A percentile compares a stretch with the other conserved stretches of the same genome.
Conservation (phyloP, 2,797 vertebrate genomes). For the Characodon lateralis region DNA sequence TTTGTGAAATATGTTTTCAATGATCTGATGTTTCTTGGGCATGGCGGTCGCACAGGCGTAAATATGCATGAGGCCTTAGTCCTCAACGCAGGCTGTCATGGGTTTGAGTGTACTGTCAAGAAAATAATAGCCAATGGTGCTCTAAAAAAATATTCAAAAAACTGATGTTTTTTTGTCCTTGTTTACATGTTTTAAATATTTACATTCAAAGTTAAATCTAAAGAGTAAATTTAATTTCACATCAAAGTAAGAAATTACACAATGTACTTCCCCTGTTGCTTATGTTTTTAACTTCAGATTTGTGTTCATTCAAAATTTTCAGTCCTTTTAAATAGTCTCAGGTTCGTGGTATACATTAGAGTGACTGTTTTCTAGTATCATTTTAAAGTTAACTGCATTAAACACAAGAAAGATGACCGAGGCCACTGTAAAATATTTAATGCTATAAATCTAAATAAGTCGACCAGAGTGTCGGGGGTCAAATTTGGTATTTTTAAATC, state of each 20-base stretch:
- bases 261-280: too few species aligned
- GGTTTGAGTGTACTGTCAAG: too few species aligned
- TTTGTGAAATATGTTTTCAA: too few species aligned
- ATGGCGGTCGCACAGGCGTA: too few species aligned
- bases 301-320: not conserved
- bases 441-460: not conserved
- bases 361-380: not conserved
- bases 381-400: not conserved
- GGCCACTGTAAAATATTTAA: not conserved
- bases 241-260: not conserved
- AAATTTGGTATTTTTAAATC: not conserved
- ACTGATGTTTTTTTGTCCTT: not conserved
- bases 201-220: not conserved
- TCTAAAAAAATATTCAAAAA: too few species aligned
- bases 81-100: too few species aligned
- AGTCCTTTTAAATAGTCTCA: not conserved
- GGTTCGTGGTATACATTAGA: not conserved
- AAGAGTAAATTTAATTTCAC: not conserved
- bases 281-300: not conserved
- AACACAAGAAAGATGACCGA: not conserved
- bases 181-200: not conserved
- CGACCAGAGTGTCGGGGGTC: not conserved
- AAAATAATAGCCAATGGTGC: too few species aligned
- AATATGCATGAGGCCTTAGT: too few species aligned
- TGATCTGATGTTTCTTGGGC: too few species aligned